These are phyloP conservation scores for Centropus bengalensis DNA, from an alignment of 2,113 vertebrate species.

Conservation along the genomic window DNA sequence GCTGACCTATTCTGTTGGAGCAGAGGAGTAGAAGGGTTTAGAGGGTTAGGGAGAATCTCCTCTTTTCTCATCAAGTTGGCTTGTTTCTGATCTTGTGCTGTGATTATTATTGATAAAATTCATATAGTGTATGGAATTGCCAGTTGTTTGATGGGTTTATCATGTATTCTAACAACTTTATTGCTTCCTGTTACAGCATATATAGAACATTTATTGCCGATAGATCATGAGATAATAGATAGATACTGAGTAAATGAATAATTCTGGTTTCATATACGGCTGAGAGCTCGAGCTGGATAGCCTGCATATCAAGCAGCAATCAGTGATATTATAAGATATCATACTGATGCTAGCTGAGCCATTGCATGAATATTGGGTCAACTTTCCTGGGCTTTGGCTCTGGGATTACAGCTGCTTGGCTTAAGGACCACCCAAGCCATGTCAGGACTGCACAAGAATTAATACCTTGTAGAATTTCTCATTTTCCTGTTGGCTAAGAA, in stretches of 20 bases:
- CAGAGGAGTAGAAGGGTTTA: not conserved
- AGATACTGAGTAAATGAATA: not conserved
- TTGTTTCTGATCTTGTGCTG: not conserved
- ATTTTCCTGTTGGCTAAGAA: too few species aligned
- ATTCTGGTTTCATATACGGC: not conserved
- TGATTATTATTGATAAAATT: not conserved
- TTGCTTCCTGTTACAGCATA: not conserved
- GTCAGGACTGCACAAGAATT: too few species aligned
- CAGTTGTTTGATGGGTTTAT: slow-evolving; percentile 9
- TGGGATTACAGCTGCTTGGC: too few species aligned
- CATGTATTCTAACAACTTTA: not conserved
- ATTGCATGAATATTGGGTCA: too few species aligned
- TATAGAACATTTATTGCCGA: not conserved
- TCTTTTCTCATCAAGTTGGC: not conserved
- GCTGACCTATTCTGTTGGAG: not conserved
- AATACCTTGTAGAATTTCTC: too few species aligned
- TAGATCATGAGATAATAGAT: not conserved
- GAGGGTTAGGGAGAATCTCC: not conserved
- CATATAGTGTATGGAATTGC: not conserved
- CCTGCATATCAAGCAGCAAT: too few species aligned
- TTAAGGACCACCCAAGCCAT: too few species aligned
- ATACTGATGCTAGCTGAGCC: too few species aligned
- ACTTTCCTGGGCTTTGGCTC: too few species aligned
- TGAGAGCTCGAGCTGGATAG: not conserved
- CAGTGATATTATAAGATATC: too few species aligned